Evolutionary conservation across 2,797 vertebrate genomes (phyloP).

Genomic region (Melopsittacus undulatus): DNA sequence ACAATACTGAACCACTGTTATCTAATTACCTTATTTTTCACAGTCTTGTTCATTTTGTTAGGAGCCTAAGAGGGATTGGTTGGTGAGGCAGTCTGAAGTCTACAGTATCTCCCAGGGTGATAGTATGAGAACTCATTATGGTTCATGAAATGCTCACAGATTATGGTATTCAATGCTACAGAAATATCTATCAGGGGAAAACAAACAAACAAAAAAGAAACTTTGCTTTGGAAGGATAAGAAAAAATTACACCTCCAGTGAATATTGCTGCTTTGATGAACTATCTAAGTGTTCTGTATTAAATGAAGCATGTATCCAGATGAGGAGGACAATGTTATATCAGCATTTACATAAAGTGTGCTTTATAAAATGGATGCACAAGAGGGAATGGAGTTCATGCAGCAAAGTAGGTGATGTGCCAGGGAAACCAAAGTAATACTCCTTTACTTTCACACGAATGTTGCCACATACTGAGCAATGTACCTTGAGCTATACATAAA

Average conservation of each 20-base stretch:
- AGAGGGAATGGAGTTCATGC: neutral
- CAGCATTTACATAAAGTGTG: neutral
- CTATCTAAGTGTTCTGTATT: neutral
- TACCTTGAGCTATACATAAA: neutral
- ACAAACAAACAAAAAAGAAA: neutral
- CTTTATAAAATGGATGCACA: neutral
- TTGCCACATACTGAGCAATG: neutral
- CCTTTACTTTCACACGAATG: neutral
- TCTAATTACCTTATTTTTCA: conserved; percentile 41
- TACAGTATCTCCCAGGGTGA: neutral
- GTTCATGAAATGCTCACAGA: neutral
- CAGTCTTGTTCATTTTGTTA: conserved; percentile 7
- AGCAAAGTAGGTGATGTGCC: neutral
- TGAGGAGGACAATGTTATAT: neutral
- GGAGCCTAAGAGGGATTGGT: neutral
- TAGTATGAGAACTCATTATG: neutral
- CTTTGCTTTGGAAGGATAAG: neutral
- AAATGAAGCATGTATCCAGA: neutral
- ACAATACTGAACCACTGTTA: neutral
- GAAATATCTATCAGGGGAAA: neutral
- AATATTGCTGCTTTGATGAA: neutral
- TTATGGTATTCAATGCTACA: neutral
- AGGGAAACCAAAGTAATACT: neutral
- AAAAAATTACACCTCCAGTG: neutral
- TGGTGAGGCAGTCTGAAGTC: neutral